A percentile compares a stretch with the other conserved stretches of the same genome.
Conservation (phyloP, 2,888 invertebrate species). For the Meta bourneti region DNA sequence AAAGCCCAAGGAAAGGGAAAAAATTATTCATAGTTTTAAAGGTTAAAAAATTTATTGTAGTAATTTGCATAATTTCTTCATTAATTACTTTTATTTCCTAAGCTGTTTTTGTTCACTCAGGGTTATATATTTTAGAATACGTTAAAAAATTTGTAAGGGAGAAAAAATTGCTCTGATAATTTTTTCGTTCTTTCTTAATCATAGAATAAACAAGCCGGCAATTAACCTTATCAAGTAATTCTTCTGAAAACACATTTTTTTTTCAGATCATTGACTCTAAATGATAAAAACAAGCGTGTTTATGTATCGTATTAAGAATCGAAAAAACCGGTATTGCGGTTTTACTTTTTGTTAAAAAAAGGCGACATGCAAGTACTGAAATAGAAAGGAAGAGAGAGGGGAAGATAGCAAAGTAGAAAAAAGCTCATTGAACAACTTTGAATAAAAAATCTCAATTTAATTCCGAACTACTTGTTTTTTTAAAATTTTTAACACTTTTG, state of each 20-base stretch:
- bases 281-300: constrained; percentile 36
- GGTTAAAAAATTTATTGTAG: constrained; percentile 41
- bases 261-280: constrained; percentile 35
- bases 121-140: constrained; percentile 43
- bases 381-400: background rate
- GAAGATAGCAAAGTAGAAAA: background rate
- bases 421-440: background rate
- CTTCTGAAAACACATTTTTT: constrained; percentile 30
- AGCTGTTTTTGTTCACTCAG: constrained; percentile 21
- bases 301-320: constrained; percentile 28
- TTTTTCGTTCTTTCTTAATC: constrained; percentile 23
- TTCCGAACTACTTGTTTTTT: background rate
- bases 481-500: background rate
- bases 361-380: background rate
- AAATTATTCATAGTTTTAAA: constrained; percentile 1
- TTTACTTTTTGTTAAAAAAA: constrained; percentile 3
- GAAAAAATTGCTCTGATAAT: background rate
- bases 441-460: background rate
- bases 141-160: constrained; percentile 23
- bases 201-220: constrained; percentile 50
- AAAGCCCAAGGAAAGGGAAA: constrained; percentile 1
- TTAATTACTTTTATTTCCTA: constrained; percentile 56
- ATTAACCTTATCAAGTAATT: constrained; percentile 43
- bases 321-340: constrained; percentile 24
- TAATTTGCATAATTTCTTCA: constrained; percentile 56